phyloP scores from a whole-genome alignment of 2,113 vertebrate genomes.

The Hippocampus guttulatus region DNA sequence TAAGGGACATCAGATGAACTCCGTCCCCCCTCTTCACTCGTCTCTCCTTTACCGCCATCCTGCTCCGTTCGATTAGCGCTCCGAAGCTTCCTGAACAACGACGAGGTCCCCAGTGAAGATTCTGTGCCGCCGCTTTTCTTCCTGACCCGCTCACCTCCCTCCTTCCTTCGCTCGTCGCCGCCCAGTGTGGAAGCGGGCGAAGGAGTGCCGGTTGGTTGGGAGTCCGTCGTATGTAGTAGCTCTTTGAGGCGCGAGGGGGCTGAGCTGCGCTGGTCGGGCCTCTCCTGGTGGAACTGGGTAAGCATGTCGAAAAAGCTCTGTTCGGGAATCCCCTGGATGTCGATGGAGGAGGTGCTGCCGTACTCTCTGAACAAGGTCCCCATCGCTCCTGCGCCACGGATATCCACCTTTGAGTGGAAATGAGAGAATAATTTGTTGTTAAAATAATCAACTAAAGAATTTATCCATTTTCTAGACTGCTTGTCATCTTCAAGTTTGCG shows the following conservation, averaged over 20 bases:
- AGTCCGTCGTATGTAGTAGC: conserved; percentile 56
- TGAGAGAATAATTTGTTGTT: not conserved
- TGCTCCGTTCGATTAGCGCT: conserved; percentile 69
- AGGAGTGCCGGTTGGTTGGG: conserved; percentile 13
- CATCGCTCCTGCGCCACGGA: conserved; percentile 48
- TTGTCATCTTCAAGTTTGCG: no score
- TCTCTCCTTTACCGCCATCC: conserved; percentile 58
- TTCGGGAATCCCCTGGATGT: conserved; percentile 82
- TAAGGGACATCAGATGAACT: conserved; percentile 42
- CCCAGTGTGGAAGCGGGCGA: conserved; percentile 39
- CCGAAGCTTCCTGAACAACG: conserved; percentile 84
- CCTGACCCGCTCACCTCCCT: conserved; percentile 68
- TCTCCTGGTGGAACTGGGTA: conserved; percentile 79
- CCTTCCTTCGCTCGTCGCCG: conserved; percentile 65
- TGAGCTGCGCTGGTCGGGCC: conserved; percentile 60
- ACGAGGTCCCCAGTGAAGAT: conserved; percentile 70
- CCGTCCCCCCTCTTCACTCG: conserved; percentile 39
- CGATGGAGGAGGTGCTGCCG: conserved; percentile 93
- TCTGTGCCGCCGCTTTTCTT: conserved; percentile 77
- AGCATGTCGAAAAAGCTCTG: conserved; percentile 91
- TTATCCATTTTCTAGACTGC: no score
- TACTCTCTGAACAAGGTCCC: conserved; percentile 81
- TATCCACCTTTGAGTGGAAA: conserved; percentile 49
- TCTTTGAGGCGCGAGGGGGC: conserved; percentile 58
- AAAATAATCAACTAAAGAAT: no score